Evolutionary conservation across 2,797 vertebrate genomes (phyloP).

Genomic region (Capromys pilorides): DNA sequence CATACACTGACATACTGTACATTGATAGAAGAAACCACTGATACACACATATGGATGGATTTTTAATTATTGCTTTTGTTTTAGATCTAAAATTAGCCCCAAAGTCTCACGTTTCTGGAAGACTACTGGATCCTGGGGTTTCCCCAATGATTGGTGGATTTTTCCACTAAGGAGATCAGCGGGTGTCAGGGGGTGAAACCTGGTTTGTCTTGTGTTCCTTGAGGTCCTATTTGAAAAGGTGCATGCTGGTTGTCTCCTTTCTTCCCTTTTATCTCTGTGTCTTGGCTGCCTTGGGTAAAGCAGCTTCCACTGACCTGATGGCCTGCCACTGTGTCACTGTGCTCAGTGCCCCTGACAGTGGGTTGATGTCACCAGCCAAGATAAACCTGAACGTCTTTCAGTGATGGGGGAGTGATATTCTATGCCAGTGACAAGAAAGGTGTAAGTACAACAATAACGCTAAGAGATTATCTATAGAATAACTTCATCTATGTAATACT

Average conservation of each 20-base stretch:
- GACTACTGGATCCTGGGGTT: background rate
- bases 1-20: background rate
- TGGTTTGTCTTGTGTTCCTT: background rate
- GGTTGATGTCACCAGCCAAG: background rate
- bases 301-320: background rate
- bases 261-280: background rate
- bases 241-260: background rate
- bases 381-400: background rate
- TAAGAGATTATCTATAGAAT: background rate
- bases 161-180: no score
- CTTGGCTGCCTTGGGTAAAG: background rate
- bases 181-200: no score
- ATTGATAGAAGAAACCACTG: background rate
- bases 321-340: background rate
- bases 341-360: background rate
- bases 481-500: background rate
- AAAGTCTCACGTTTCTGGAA: background rate
- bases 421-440: background rate
- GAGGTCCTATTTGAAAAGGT: background rate
- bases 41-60: no score
- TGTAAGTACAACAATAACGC: background rate
- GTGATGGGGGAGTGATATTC: background rate
- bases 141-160: background rate
- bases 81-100: background rate
- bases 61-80: background rate